Evolutionary conservation across 1,140 invertebrate species (phyloP).

Genomic region (Drosophila sechellia): DNA sequence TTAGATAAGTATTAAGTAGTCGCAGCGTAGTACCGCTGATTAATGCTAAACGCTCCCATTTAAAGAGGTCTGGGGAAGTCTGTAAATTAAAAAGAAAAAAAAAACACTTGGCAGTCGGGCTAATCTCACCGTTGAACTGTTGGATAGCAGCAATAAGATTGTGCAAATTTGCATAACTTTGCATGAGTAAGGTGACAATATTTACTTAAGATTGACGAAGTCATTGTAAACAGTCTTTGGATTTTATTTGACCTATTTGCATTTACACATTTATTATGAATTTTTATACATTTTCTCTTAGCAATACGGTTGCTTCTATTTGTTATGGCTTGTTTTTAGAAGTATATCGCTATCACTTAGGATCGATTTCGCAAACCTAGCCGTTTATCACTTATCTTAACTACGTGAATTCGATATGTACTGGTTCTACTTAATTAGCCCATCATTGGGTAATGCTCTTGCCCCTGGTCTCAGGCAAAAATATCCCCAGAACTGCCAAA

Average conservation of each 20-base stretch:
- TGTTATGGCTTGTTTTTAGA: neutral
- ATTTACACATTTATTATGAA: neutral
- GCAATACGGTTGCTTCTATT: neutral
- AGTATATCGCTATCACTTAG: neutral
- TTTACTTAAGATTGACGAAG: slow-evolving; percentile 9
- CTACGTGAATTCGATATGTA: neutral
- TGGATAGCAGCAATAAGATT: neutral
- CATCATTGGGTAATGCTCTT: slow-evolving; percentile 44
- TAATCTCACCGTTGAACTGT: slow-evolving; percentile 11
- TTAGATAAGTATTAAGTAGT: slow-evolving; percentile 37
- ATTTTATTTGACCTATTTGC: neutral
- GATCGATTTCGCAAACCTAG: neutral
- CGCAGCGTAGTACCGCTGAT: slow-evolving; percentile 11
- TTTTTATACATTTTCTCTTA: neutral
- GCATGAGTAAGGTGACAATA: slow-evolving; percentile 3
- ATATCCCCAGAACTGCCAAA: slow-evolving; percentile 46
- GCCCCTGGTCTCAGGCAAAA: slow-evolving; percentile 67
- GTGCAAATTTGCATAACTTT: slow-evolving; percentile 13
- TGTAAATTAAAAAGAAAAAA: neutral
- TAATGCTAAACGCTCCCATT: slow-evolving; percentile 9
- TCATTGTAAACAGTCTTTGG: slow-evolving; percentile 8
- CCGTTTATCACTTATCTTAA: neutral
- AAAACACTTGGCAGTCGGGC: slow-evolving; percentile 1
- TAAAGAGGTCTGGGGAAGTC: slow-evolving; percentile 4
- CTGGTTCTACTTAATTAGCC: neutral